Conservation (phyloP, 2,113 vertebrate species). For the Oreotragus oreotragus region DNA sequence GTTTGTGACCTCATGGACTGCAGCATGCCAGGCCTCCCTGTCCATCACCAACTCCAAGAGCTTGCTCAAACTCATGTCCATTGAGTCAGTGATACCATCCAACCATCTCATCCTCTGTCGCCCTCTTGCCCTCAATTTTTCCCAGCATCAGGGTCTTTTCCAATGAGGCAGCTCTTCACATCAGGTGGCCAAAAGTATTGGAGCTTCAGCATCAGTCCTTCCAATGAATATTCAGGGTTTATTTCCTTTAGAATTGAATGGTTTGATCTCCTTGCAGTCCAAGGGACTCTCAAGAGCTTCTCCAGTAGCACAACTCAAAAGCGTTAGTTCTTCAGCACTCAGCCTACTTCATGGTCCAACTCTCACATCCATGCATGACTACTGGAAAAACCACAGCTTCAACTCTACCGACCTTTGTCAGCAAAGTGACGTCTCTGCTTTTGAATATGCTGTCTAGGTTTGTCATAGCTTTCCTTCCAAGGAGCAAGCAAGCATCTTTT, state of each 20-base stretch:
- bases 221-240: too few relatives aligned
- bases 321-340: background rate
- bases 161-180: background rate
- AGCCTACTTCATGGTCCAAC: background rate
- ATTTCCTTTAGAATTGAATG: background rate
- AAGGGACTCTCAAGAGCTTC: background rate
- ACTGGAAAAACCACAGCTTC: background rate
- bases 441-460: background rate
- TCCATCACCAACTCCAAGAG: background rate
- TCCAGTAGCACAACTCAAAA: background rate
- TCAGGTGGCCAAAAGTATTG: background rate
- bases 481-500: background rate
- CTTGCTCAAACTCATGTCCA: background rate
- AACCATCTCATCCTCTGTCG: background rate
- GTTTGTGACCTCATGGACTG: background rate
- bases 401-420: background rate
- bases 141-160: background rate
- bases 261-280: background rate
- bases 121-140: background rate
- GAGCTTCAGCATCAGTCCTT: too few relatives aligned
- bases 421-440: background rate
- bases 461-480: background rate
- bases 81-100: background rate
- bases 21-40: background rate
- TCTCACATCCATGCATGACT: background rate